Evolutionary conservation across 92 coral and sea anemone species (phyloP), one percentile per base, ranked within the genome.

Genomic region (Epizoanthus ramosus): DNA sequence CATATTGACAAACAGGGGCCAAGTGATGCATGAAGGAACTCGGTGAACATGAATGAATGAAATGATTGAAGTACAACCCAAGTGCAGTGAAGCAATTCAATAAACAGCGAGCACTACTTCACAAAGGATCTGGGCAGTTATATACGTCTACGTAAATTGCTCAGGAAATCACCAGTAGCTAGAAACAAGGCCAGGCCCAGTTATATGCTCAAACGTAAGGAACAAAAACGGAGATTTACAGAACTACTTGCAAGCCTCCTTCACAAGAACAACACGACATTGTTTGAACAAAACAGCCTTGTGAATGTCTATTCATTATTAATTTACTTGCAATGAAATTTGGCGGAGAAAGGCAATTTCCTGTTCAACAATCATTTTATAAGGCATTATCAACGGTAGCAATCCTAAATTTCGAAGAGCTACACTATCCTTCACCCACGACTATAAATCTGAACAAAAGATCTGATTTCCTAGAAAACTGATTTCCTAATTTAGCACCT

Each of bases 241-340:
- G 13, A 15, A 12, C 24, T 39, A 23, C 35, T 22, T 57, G 45
- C 15, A 68, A 24, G 13, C 2, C 3, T 28, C 23, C 19, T 57
- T 17, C 16, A 54, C 71, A 17, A 25, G 4, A 47, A 17, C 43
- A 47, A 68, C 23, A 16, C 24, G 14, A 54, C 47, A 21, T 72
- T 58, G 64, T 71, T 57, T 25, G 50, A 71, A 24, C 74, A 80
- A 71, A 66, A 33, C 50, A 28, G 6, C 21, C 17, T 52, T 37
- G 6, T 61, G 37, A 37, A 47, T 47, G 54, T 47, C 54, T 43
- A 53, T 6, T 80, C 66, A 67, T 80, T 80, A 67, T 50, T 80
- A 45, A 77, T 60, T 60, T 21, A 73, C 73, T 70, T 56, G 60
- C 75, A 84, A 22, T n/a, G 63, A 77, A 10, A 24, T 57, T 35